Percentiles rank a stretch among this genome's conserved stretches.
Evolutionary conservation across 1,140 invertebrate genomes (phyloP).

Genomic region (Tetragnatha versicolor): DNA sequence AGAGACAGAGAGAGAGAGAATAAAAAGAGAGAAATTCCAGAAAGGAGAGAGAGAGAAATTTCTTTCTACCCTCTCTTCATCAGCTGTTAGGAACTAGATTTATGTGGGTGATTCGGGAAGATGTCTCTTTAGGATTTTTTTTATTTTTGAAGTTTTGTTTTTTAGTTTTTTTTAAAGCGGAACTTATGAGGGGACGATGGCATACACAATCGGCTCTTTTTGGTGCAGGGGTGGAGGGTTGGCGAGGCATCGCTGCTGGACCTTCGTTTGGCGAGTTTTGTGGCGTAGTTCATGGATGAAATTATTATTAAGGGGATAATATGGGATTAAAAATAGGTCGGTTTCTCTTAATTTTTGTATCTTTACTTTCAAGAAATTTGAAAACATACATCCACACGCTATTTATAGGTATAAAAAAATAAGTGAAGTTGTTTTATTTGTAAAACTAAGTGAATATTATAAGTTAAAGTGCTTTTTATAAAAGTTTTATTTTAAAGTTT

Average conservation of each 20-base stretch:
- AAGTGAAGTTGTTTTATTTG: too few relatives aligned
- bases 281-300: neutral
- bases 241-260: neutral
- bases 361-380: too few relatives aligned
- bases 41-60: conserved; percentile 31
- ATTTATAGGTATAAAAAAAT: too few relatives aligned
- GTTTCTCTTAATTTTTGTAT: too few relatives aligned
- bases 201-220: conserved; percentile 39
- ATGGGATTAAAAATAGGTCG: too few relatives aligned
- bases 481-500: too few relatives aligned
- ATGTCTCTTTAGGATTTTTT: conserved; percentile 51
- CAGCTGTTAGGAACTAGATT: conserved; percentile 54
- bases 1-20: neutral
- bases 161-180: conserved; percentile 50
- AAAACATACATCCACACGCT: too few relatives aligned
- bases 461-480: too few relatives aligned
- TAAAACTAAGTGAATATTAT: too few relatives aligned
- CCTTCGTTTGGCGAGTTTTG: neutral
- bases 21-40: conserved; percentile 10
- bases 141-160: conserved; percentile 19
- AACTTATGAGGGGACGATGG: conserved; percentile 54
- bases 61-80: conserved; percentile 42
- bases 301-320: too few relatives aligned
- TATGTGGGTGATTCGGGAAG: conserved; percentile 51
- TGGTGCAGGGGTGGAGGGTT: neutral